These are phyloP conservation scores for Falco cherrug DNA, from an alignment of 2,797 vertebrate genomes.

Conservation along the genomic window DNA sequence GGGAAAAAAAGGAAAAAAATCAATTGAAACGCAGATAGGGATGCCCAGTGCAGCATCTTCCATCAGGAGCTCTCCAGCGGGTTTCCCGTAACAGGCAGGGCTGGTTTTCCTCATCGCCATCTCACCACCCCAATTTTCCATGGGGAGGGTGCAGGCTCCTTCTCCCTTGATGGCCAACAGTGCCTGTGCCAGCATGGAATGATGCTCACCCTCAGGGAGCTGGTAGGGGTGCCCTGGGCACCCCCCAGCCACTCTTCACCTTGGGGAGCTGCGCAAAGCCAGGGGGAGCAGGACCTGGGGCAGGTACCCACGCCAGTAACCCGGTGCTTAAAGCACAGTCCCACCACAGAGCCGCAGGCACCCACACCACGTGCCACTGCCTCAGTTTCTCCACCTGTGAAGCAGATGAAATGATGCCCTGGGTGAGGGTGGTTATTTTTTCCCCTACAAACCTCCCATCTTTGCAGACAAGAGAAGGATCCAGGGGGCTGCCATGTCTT, in stretches of 20 bases:
- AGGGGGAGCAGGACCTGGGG: neutral
- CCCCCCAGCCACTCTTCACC: neutral
- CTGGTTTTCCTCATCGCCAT: neutral
- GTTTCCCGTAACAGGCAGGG: neutral
- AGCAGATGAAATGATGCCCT: neutral
- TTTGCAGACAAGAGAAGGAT: neutral
- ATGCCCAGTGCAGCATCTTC: neutral
- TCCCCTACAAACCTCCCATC: neutral
- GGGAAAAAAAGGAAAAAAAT: neutral
- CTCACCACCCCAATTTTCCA: neutral
- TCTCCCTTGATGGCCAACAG: neutral
- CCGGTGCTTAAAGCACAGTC: neutral
- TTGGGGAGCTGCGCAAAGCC: neutral
- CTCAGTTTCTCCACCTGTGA: neutral
- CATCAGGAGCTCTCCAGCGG: neutral
- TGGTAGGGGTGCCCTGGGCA: neutral
- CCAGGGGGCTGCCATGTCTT: neutral
- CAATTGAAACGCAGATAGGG: neutral
- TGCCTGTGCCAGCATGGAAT: neutral
- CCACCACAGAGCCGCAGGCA: neutral
- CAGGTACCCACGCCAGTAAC: neutral
- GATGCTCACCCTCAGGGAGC: neutral
- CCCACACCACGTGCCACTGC: neutral
- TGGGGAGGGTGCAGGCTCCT: neutral
- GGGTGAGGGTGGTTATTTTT: neutral